Base-by-base conservation (phyloP, 2,113 vertebrate species). In the Plestiodon gilberti region DNA sequence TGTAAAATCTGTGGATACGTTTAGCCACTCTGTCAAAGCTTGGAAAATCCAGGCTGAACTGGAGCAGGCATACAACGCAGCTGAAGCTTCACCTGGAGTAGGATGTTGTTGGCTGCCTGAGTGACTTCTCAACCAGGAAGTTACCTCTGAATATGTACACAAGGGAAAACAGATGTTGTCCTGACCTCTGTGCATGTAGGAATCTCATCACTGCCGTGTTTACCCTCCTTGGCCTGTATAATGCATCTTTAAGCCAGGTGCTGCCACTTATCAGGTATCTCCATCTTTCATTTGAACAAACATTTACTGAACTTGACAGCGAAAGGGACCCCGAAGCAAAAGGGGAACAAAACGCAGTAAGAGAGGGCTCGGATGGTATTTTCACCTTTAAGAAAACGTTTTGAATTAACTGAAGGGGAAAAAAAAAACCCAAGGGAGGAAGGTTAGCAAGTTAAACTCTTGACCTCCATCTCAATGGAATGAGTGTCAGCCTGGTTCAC, bases 371-470 rank as follows among this genome's bases (percentile, higher is more conserved):
- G 85, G 89, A 94, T 52, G 84, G 86, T 87, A 90, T 92, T 67
- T 90, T 95, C 84, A 90, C 86, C 85, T 74, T 78, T 90, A 52
- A 71, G 18, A 71, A 14, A 57, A 40, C 43, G 75, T 94, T 59
- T 65, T 87, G 90, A 94, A 93, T 93, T 87, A 91, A 92, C 55
- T 91, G 88, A 84, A 93, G 90, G 78, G 85, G 89, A 90, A 4
- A 25, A 25, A n/a, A 87, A 2, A 23, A n/a, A 0, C 20, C 22
- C 81, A 90, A 93, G 80, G 55, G 70, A 92, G 62, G 2, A 85
- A 94, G 87, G 88, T 82, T 87, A 93, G 70, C 40, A 87, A 93
- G 91, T 76, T 95, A 89, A 95, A 95, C 95, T 95, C 90, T 85
- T 95, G 91, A 95, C 94, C 94, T 71, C 48, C 86, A 65, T 78